phyloP scores from a whole-genome alignment of 2,888 invertebrate genomes.

The Drosophila kuntzei region DNA sequence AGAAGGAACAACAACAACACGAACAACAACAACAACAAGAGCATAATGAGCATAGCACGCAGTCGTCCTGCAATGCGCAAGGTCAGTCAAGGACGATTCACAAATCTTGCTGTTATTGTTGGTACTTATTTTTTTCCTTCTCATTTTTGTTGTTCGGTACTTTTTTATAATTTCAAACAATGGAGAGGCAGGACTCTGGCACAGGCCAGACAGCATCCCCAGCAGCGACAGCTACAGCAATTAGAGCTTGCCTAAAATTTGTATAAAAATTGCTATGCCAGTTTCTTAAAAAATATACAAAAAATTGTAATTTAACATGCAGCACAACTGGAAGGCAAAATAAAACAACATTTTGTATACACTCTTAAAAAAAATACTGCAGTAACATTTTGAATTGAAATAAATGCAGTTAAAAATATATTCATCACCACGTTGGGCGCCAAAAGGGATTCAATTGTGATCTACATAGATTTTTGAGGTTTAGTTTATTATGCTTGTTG shows the following conservation, averaged over 20 bases:
- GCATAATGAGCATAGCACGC: constrained; percentile 70
- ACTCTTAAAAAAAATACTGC: neutral
- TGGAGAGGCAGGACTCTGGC: constrained; percentile 17
- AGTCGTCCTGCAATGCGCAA: constrained; percentile 64
- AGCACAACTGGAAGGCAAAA: constrained; percentile 21
- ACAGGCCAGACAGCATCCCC: constrained; percentile 44
- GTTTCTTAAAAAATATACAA: constrained; percentile 32
- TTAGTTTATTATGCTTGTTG: neutral
- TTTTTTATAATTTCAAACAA: constrained; percentile 60
- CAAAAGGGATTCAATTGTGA: neutral
- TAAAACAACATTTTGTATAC: neutral
- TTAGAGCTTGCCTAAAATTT: constrained; percentile 53
- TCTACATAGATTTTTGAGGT: neutral
- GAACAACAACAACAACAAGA: constrained; percentile 30
- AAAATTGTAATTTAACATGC: constrained; percentile 30
- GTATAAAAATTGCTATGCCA: constrained; percentile 47
- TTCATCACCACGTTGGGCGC: neutral
- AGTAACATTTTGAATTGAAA: neutral
- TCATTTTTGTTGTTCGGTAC: constrained; percentile 23
- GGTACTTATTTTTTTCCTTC: constrained; percentile 17
- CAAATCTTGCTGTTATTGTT: constrained; percentile 55
- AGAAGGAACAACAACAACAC: constrained; percentile 24
- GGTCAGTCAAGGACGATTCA: constrained; percentile 72
- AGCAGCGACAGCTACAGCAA: constrained; percentile 66
- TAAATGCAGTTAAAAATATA: neutral